Percentiles rank a stretch among this genome's conserved stretches.
Conservation (phyloP, 2,797 vertebrate species). For the Sebastes itinus region DNA sequence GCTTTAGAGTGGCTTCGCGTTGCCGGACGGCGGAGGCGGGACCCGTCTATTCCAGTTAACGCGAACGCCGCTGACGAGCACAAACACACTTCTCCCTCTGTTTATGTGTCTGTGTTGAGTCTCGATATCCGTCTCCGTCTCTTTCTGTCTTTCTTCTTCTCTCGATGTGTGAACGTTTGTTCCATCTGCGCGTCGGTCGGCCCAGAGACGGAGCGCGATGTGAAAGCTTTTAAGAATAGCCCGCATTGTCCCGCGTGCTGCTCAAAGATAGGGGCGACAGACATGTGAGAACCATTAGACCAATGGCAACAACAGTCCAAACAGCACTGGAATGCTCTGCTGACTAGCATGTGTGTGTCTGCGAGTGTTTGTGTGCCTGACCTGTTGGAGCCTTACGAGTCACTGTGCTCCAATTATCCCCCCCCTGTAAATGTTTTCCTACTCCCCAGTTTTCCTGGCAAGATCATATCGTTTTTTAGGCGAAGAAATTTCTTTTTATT, state of each 20-base stretch:
- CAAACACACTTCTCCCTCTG: slow-evolving; percentile 62
- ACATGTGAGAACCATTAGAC: slow-evolving; percentile 85
- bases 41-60: slow-evolving; percentile 57
- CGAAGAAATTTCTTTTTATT: slow-evolving; percentile 42
- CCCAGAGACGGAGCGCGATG: slow-evolving; percentile 53
- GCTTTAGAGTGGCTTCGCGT: slow-evolving; percentile 55
- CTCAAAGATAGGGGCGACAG: slow-evolving; percentile 73
- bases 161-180: slow-evolving; percentile 63
- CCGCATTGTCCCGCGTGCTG: slow-evolving; percentile 75
- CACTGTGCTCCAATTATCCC: slow-evolving; percentile 56
- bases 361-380: slow-evolving; percentile 27
- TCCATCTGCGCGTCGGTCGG: slow-evolving; percentile 63
- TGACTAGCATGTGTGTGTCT: slow-evolving; percentile 67
- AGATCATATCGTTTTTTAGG: slow-evolving; percentile 36
- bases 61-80: slow-evolving; percentile 45
- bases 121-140: slow-evolving; percentile 50
- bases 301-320: slow-evolving; percentile 80
- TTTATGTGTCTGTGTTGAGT: slow-evolving; percentile 52
- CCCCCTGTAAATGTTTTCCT: slow-evolving; percentile 50
- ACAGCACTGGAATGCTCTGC: slow-evolving; percentile 78
- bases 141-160: slow-evolving; percentile 42
- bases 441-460: slow-evolving; percentile 55
- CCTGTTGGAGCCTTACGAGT: slow-evolving; percentile 47
- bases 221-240: slow-evolving; percentile 75
- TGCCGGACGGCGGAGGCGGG: slow-evolving; percentile 63